Base-by-base conservation (phyloP, 1,140 invertebrate species). In the Drosophila sp. region DNA sequence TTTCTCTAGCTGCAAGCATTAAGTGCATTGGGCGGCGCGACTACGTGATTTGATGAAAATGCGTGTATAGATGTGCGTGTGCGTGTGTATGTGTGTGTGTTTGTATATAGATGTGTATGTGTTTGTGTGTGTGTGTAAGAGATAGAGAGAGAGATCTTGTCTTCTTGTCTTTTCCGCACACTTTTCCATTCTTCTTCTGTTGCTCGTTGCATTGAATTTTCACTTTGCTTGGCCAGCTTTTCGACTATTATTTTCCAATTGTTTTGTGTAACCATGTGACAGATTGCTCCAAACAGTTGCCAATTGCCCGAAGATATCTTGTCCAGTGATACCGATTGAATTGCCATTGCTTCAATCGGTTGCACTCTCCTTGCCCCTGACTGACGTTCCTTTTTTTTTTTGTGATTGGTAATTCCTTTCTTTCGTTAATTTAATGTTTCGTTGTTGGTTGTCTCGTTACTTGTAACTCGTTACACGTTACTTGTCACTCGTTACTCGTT, bases 1-100 rank as follows among this genome's bases (percentile, higher is more conserved):
- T 61, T 80, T 74, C 80, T 80, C 69, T 67, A 60, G 83, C 79
- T 87, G 83, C 83, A 86, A 86, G 83, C 83, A 86, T 50, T 50
- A 87, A 87, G 83, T 86, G 83, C 84, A 73, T 72, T 50, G 44
- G 44, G 44, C 44, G 57, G 62, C 50, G 61, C 41, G 33, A 11
- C 38, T 63, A 47, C 30, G 41, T 68, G 44, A 32, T 67, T 8
- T 7, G 44, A 50, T 50, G 65, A 57, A 47, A 70, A 60, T 78
- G 76, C 63, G 68, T 66, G 40, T 76, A 33, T 66, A 40, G 30
- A 55, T 60, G 23, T 60, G 23, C 32, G 33, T 58, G 23, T 32
- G 41, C 32, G 54, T 62, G 55, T 47, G 5, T 47, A 3, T 47
- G 27, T 64, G 30, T 69, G 35, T 61, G 17, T 32, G 17, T 64